Conservation (phyloP, 2,888 invertebrate species). For the Nemurella pictetii region DNA sequence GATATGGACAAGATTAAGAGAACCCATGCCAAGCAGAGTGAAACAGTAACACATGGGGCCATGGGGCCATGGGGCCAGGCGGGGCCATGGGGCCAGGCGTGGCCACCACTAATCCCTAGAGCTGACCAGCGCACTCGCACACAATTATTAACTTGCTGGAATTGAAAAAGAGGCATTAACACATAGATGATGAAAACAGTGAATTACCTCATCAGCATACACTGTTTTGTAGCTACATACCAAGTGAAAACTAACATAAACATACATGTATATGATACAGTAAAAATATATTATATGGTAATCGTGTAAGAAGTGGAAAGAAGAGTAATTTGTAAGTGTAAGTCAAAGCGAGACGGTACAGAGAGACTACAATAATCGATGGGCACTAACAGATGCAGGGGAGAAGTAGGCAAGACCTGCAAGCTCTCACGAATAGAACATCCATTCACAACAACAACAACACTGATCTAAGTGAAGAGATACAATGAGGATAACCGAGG, state of each 20-base stretch:
- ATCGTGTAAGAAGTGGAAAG: slow-evolving; percentile 41
- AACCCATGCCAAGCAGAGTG: slow-evolving; percentile 44
- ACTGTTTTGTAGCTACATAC: slow-evolving; percentile 42
- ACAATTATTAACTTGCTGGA: slow-evolving; percentile 42
- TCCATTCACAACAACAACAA: slow-evolving; percentile 45
- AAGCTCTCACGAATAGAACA: slow-evolving; percentile 44
- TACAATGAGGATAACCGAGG: slow-evolving; percentile 38
- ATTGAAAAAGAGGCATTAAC: slow-evolving; percentile 44
- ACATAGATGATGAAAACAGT: slow-evolving; percentile 43
- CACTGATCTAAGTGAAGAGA: slow-evolving; percentile 44
- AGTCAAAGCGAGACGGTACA: slow-evolving; percentile 34
- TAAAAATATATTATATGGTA: slow-evolving; percentile 40
- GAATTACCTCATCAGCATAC: slow-evolving; percentile 41
- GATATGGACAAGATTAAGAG: slow-evolving; percentile 39
- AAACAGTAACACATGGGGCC: slow-evolving; percentile 40
- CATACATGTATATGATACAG: slow-evolving; percentile 26
- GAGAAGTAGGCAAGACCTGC: slow-evolving; percentile 36
- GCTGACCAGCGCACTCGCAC: slow-evolving; percentile 41
- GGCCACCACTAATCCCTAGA: slow-evolving; percentile 42
- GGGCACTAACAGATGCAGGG: slow-evolving; percentile 42
- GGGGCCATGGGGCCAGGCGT: not conserved
- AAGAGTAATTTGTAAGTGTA: slow-evolving; percentile 39
- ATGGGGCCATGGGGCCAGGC: not conserved
- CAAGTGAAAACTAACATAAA: slow-evolving; percentile 37
- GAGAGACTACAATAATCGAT: slow-evolving; percentile 38